Conservation (phyloP, 92 coral and sea anemone species). For the Metridium senile region DNA sequence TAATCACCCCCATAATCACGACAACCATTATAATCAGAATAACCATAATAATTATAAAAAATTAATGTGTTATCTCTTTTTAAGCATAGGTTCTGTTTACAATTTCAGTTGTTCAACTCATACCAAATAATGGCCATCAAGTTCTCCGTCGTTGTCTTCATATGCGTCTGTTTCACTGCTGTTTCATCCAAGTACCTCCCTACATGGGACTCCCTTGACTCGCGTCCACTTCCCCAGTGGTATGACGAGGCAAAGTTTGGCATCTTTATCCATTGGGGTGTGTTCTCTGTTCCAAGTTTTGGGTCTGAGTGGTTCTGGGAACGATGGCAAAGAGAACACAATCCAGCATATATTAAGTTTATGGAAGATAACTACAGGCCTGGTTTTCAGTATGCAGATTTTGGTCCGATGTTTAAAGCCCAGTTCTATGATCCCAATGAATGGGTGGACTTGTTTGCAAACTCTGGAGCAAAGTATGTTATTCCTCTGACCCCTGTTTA, state of each 20-base stretch:
- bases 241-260: slow-evolving; percentile 94
- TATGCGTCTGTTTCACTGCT: not conserved
- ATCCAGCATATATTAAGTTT: slow-evolving; percentile 62
- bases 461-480: slow-evolving; percentile 83
- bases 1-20: too few species aligned
- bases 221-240: slow-evolving; percentile 83
- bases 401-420: slow-evolving; percentile 84
- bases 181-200: slow-evolving; percentile 44
- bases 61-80: too few species aligned
- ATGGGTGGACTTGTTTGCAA: slow-evolving; percentile 74
- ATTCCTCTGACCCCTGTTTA: not conserved
- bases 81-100: not conserved
- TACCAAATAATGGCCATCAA: not conserved
- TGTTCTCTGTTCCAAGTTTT: slow-evolving; percentile 84
- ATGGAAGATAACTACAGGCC: slow-evolving; percentile 91
- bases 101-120: not conserved
- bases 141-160: not conserved
- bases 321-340: slow-evolving; percentile 63
- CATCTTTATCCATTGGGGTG: slow-evolving; percentile 90
- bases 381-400: slow-evolving; percentile 65
- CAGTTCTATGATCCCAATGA: slow-evolving; percentile 71
- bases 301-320: slow-evolving; percentile 91
- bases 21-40: too few species aligned
- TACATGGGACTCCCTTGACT: slow-evolving; percentile 74
- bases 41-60: too few species aligned